Evolutionary conservation across 92 coral and sea anemone species (phyloP).

Genomic region (Heteractis magnifica): DNA sequence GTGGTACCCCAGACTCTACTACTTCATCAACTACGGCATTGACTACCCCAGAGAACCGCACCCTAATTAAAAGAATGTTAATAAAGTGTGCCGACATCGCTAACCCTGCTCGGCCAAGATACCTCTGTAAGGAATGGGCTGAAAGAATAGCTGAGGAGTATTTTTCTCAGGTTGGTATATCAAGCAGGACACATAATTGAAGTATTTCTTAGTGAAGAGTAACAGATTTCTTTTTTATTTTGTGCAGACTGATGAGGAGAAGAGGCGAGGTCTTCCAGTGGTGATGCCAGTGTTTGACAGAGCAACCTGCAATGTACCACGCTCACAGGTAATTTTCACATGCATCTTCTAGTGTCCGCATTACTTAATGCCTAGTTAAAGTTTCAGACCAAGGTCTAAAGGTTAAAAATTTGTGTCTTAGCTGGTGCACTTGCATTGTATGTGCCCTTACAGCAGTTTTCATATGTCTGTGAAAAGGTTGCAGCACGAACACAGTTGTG

Average conservation of each 20-base stretch:
- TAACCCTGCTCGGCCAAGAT: slow-evolving; percentile 94
- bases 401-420: too few species aligned
- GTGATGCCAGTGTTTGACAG: slow-evolving; percentile 99
- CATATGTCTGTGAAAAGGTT: too few species aligned
- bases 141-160: slow-evolving; percentile 98
- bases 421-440: too few species aligned
- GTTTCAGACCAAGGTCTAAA: too few species aligned
- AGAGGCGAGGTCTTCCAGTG: slow-evolving; percentile 89
- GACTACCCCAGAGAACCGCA: slow-evolving; percentile 95
- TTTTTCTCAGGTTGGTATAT: slow-evolving; percentile 79
- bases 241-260: slow-evolving; percentile 91
- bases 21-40: slow-evolving; percentile 83
- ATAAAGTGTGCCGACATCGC: slow-evolving; percentile 99
- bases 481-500: too few species aligned
- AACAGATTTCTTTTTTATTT: not conserved
- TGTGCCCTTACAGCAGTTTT: not conserved
- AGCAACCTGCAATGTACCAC: slow-evolving; percentile 94
- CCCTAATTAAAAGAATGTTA: slow-evolving; percentile 91
- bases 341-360: too few species aligned
- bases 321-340: slow-evolving; percentile 75
- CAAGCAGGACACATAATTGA: not conserved
- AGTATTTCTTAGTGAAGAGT: not conserved
- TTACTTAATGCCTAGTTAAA: too few species aligned
- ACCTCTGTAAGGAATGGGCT: slow-evolving; percentile 97
- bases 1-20: slow-evolving; percentile 96